Percentiles rank a stretch among this genome's conserved stretches.
Evolutionary conservation across 2,888 invertebrate species (phyloP).

Genomic region (Leptura quadrifasciata): DNA sequence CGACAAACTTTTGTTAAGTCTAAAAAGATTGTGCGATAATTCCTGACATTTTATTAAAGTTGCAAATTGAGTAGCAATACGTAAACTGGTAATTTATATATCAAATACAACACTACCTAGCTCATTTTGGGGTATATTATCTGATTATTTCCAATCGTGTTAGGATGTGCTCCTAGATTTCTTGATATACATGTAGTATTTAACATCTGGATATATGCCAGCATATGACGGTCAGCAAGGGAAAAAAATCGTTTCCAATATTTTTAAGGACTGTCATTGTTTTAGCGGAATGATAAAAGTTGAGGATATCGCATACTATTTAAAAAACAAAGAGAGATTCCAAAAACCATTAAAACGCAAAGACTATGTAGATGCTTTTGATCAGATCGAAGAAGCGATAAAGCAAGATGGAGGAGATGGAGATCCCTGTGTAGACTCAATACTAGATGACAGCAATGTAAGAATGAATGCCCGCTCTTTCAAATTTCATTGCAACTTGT

Average conservation of each 20-base stretch:
- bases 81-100: no score
- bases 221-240: no score
- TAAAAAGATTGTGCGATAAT: slow-evolving; percentile 75
- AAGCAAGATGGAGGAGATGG: slow-evolving; percentile 70
- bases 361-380: slow-evolving; percentile 91
- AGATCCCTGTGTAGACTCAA: slow-evolving; percentile 51
- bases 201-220: no score
- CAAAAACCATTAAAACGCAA: slow-evolving; percentile 85
- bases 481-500: neutral
- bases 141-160: no score
- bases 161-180: no score
- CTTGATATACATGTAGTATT: no score
- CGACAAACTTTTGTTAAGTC: slow-evolving; percentile 74
- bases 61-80: neutral
- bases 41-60: slow-evolving; percentile 69
- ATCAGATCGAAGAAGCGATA: slow-evolving; percentile 89
- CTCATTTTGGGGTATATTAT: no score
- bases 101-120: no score
- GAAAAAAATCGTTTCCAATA: no score
- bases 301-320: slow-evolving; percentile 91
- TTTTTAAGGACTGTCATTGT: slow-evolving; percentile 25
- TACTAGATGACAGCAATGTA: slow-evolving; percentile 23
- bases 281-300: slow-evolving; percentile 83
- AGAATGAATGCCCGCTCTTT: neutral
- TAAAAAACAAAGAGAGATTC: slow-evolving; percentile 86